Evolutionary conservation across 2,888 invertebrate genomes (phyloP), one percentile per base, ranked within the genome.

Genomic region (Melinopterus prodromus): DNA sequence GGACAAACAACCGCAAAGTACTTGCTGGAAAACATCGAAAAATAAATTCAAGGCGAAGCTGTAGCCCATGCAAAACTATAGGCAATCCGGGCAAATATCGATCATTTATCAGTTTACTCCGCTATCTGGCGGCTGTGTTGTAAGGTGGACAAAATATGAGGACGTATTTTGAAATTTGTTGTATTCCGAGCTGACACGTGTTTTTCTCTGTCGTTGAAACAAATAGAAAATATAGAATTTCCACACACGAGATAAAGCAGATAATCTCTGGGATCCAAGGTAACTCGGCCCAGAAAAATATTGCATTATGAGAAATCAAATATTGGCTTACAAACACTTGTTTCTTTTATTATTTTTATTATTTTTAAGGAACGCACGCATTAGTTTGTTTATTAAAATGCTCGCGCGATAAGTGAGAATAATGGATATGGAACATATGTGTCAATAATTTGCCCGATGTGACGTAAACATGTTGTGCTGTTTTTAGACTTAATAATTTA

Each of bases 401-500:
- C 16, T 6, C 15, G 71, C 35, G 16, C 71, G 71, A 71, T 71
- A 71, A 74, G 35, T 37, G 35, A 74, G 36, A 74, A n/a, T 35
- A 37, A 35, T 35, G 74, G 37, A 74, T 74, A 74, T 74, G 74
- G 74, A 36, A 74, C 35, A 74, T 74, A 36, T 74, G 36, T 74
- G 74, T 74, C 74, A 74, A 36, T 35, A 74, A 74, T 36, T 36
- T 37, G 36, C 35, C 35, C 74, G 74, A 35, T n/a, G 36, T 74
- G 74, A 74, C 74, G 74, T 74, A 74, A 74, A 74, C 74, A 37
- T 74, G 74, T 37, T 74, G 6, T 37, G 74, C 74, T 74, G 74
- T 74, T 74, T 74, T 74, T 74, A 74, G 74, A 74, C 74, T 74
- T 37, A 74, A 35, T 74, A 74, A 74, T 74, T 74, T 74, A 74